These are phyloP conservation scores for Ammodytes dubius DNA, from an alignment of 2,113 vertebrate genomes.

Conservation along the genomic window DNA sequence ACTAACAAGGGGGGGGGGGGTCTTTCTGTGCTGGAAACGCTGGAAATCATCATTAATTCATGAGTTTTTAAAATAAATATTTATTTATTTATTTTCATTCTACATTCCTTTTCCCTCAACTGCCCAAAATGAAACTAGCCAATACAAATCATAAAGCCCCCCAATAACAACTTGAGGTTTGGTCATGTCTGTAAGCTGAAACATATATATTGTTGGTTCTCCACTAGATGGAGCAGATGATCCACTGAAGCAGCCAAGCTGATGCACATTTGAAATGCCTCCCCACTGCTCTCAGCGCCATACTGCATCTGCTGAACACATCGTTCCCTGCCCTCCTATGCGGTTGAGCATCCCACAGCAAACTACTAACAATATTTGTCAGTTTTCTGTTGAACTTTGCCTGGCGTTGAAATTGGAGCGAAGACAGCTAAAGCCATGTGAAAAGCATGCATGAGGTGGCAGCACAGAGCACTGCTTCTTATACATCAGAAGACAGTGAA, in stretches of 20 bases:
- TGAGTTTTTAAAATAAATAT: too few species aligned
- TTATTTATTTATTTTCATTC: neutral
- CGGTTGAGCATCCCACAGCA: conserved; percentile 4
- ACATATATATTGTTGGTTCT: neutral
- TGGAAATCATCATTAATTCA: too few species aligned
- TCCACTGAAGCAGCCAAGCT: conserved; percentile 4
- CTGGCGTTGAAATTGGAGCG: conserved; percentile 7
- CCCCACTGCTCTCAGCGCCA: conserved; percentile 21
- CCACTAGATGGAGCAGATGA: conserved; percentile 69
- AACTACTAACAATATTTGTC: neutral
- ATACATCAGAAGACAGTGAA: too few species aligned
- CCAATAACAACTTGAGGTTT: neutral
- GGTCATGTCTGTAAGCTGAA: neutral
- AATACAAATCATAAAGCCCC: neutral
- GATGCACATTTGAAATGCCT: neutral
- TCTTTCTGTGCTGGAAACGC: neutral
- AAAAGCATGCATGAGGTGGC: conserved; percentile 8
- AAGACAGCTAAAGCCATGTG: neutral
- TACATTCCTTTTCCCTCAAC: neutral
- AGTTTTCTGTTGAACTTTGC: neutral
- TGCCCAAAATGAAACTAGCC: neutral
- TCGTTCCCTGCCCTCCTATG: conserved; percentile 33
- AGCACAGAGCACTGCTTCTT: neutral
- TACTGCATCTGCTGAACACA: conserved; percentile 32
- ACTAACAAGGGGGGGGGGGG: too few species aligned